A percentile compares a stretch with the other conserved stretches of the same genome.
These are phyloP conservation scores for Neosalanx taihuensis DNA, from an alignment of 2,797 vertebrate genomes.

Conservation along the genomic window DNA sequence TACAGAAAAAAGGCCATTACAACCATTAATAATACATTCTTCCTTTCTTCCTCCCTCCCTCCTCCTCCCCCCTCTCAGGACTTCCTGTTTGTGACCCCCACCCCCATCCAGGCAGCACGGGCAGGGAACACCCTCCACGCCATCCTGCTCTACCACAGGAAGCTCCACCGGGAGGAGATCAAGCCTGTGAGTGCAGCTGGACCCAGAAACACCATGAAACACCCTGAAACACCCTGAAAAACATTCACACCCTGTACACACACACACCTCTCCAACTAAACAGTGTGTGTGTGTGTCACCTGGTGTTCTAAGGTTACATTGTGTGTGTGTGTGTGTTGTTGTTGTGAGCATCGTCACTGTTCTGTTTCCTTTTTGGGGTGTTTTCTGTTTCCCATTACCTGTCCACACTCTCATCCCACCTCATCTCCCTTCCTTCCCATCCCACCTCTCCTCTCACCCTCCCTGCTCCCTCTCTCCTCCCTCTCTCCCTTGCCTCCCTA, in stretches of 20 bases:
- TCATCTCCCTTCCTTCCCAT: neutral
- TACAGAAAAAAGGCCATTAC: neutral
- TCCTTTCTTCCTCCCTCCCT: neutral
- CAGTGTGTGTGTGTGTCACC: constrained; percentile 14
- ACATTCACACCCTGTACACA: too few relatives aligned
- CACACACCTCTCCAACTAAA: too few relatives aligned
- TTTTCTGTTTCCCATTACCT: neutral
- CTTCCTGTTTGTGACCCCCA: constrained; percentile 84
- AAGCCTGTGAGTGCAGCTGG: constrained; percentile 71
- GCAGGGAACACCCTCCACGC: constrained; percentile 77
- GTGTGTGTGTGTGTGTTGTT: constrained; percentile 6
- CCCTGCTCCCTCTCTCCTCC: neutral
- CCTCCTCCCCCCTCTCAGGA: constrained; percentile 70
- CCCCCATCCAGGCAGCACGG: constrained; percentile 79
- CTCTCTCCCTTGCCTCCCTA: neutral
- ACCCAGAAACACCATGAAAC: too few relatives aligned
- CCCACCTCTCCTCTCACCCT: neutral
- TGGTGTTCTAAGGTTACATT: neutral
- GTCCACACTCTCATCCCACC: neutral
- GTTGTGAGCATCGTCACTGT: constrained; percentile 2
- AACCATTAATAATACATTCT: neutral
- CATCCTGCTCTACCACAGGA: constrained; percentile 74
- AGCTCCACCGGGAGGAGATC: constrained; percentile 77
- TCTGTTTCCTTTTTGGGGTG: neutral
- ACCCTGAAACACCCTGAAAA: too few relatives aligned